Evolutionary conservation across 2,113 vertebrate genomes (phyloP).

Genomic region (Syngnathus floridae): DNA sequence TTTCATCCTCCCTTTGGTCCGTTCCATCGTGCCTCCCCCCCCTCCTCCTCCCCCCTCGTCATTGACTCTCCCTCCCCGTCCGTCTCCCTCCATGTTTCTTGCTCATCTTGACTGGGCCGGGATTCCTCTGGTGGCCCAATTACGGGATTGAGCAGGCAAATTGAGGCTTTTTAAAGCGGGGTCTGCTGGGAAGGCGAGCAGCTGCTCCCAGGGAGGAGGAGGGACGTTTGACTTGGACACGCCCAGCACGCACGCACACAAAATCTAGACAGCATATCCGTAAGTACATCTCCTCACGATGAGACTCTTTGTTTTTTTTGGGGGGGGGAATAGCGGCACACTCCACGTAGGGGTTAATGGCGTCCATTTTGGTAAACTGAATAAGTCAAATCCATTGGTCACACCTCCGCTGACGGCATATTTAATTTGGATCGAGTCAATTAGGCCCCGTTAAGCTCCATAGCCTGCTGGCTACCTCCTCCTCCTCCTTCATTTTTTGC

Average conservation of each 20-base stretch:
- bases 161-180: slow-evolving; percentile 73
- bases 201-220: slow-evolving; percentile 47
- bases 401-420: slow-evolving; percentile 99
- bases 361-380: slow-evolving; percentile 99
- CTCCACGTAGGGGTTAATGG: slow-evolving; percentile 90
- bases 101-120: slow-evolving; percentile 53
- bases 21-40: slow-evolving; percentile 44
- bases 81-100: slow-evolving; percentile 23
- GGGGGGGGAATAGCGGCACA: slow-evolving; percentile 8
- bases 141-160: slow-evolving; percentile 75
- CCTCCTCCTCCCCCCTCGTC: slow-evolving; percentile 38
- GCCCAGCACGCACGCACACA: slow-evolving; percentile 30
- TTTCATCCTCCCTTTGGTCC: slow-evolving; percentile 35
- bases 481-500: slow-evolving; percentile 77
- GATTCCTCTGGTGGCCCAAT: slow-evolving; percentile 76
- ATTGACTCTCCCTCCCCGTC: slow-evolving; percentile 7
- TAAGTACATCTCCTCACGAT: slow-evolving; percentile 38
- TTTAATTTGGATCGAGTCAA: slow-evolving; percentile 99
- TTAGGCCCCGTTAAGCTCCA: slow-evolving; percentile 96
- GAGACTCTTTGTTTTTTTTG: slow-evolving; percentile 13
- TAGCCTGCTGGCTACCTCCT: slow-evolving; percentile 94
- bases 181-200: slow-evolving; percentile 75
- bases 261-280: slow-evolving; percentile 21
- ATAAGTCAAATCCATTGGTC: slow-evolving; percentile 99
- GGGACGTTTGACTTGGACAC: slow-evolving; percentile 53